Evolutionary conservation across 2,797 vertebrate genomes (phyloP).

Genomic region (Poecilia picta): DNA sequence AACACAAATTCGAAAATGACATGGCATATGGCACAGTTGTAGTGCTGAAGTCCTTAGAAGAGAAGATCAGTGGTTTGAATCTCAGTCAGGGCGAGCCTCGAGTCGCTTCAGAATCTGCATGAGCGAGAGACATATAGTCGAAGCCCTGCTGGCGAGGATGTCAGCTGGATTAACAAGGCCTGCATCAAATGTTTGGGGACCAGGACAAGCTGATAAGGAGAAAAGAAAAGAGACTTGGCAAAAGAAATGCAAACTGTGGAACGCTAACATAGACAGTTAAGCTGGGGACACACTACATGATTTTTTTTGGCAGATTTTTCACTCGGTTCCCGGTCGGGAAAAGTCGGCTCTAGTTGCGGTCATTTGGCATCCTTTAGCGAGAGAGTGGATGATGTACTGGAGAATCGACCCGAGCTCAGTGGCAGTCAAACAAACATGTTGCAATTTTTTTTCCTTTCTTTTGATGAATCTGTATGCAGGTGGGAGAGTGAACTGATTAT

Average conservation of each 20-base stretch:
- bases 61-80: slow-evolving; percentile 6
- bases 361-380: not conserved
- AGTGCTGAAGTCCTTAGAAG: not conserved
- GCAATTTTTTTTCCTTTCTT: not conserved
- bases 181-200: slow-evolving; percentile 13
- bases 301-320: not conserved
- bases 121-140: not conserved
- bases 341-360: not conserved
- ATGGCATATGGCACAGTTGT: not conserved
- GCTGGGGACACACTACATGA: not conserved
- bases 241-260: not conserved
- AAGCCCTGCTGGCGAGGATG: slow-evolving; percentile 1
- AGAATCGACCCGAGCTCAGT: not conserved
- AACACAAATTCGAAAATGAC: not conserved
- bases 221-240: not conserved
- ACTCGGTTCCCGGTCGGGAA: not conserved
- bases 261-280: slow-evolving; percentile 1
- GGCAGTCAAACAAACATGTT: not conserved
- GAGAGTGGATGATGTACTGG: not conserved
- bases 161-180: slow-evolving; percentile 6
- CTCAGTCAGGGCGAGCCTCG: not conserved
- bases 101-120: not conserved
- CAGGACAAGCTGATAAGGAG: not conserved
- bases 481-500: not conserved
- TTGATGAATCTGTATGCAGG: not conserved